A percentile compares a stretch with the other conserved stretches of the same genome.
Conservation (phyloP, 2,888 invertebrate species). For the Caenorhabditis doughertyi region DNA sequence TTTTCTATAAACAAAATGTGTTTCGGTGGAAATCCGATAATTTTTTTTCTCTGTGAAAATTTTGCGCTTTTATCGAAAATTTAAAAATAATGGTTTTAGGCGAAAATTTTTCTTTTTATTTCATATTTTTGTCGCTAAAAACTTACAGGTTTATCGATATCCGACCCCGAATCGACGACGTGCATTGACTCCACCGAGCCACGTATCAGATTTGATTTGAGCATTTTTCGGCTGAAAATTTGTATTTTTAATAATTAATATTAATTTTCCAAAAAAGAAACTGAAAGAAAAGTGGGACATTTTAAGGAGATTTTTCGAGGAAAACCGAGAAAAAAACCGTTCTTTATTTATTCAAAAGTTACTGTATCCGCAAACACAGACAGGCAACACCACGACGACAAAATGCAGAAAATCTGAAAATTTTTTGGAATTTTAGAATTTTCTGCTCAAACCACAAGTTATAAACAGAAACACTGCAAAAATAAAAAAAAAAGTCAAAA, state of each 20-base stretch:
- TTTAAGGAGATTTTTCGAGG: not conserved
- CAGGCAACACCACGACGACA: not conserved
- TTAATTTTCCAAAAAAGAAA: not conserved
- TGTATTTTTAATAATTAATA: not conserved
- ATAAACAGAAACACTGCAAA: not conserved
- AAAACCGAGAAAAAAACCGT: not conserved
- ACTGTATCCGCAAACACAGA: not conserved
- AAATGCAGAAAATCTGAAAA: not conserved
- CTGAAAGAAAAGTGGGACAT: not conserved
- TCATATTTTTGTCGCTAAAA: too few relatives aligned
- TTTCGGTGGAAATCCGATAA: too few relatives aligned
- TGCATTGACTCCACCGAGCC: conserved; percentile 57
- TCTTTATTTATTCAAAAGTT: not conserved
- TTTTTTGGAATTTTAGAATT: not conserved
- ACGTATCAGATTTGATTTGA: conserved; percentile 1
- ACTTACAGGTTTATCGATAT: too few relatives aligned
- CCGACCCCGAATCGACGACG: conserved; percentile 27
- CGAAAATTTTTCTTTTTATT: too few relatives aligned
- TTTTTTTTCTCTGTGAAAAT: too few relatives aligned
- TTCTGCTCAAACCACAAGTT: not conserved
- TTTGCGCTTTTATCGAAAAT: too few relatives aligned
- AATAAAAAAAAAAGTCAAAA: not conserved
- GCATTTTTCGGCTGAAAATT: conserved; percentile 35
- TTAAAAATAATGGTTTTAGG: too few relatives aligned
- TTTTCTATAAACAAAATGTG: too few relatives aligned